Conservation (phyloP, 2,797 vertebrate species). For the Mus spretus region DNA sequence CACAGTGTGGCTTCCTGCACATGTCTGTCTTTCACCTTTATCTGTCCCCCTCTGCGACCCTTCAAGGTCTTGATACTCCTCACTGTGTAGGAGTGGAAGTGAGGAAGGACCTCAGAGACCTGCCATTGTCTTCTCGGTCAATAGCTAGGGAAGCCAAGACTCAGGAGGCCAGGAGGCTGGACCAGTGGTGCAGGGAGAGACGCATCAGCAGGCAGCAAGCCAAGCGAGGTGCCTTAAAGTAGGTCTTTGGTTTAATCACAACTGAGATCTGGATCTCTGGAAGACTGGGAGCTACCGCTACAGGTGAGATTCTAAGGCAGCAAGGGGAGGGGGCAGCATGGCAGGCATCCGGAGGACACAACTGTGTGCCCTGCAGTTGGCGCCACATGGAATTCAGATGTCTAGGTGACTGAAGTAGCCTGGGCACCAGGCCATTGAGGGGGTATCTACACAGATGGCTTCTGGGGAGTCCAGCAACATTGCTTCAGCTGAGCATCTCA, state of each 20-base stretch:
- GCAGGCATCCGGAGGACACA: neutral
- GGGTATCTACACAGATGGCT: neutral
- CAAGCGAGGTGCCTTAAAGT: neutral
- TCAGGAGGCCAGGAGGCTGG: neutral
- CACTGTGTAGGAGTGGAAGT: fast-evolving
- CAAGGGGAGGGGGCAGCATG: neutral
- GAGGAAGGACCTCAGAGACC: neutral
- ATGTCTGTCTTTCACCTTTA: neutral
- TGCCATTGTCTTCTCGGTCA: neutral
- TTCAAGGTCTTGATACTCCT: neutral
- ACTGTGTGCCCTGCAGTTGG: neutral
- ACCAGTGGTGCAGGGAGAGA: neutral
- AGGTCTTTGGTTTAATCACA: slow-evolving; percentile 20
- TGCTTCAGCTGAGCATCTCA: neutral
- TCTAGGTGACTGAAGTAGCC: neutral
- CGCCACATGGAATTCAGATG: neutral
- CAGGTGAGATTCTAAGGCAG: slow-evolving; percentile 36
- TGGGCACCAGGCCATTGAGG: neutral
- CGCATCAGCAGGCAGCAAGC: fast-evolving
- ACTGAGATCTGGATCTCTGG: slow-evolving; percentile 55
- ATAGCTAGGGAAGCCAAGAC: neutral
- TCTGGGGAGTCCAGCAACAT: neutral
- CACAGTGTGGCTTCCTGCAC: fast-evolving
- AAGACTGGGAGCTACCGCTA: slow-evolving; percentile 40
- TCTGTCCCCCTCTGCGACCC: neutral